These are phyloP conservation scores for Craseonycteris thonglongyai DNA, from an alignment of 2,113 vertebrate species.

Conservation along the genomic window DNA sequence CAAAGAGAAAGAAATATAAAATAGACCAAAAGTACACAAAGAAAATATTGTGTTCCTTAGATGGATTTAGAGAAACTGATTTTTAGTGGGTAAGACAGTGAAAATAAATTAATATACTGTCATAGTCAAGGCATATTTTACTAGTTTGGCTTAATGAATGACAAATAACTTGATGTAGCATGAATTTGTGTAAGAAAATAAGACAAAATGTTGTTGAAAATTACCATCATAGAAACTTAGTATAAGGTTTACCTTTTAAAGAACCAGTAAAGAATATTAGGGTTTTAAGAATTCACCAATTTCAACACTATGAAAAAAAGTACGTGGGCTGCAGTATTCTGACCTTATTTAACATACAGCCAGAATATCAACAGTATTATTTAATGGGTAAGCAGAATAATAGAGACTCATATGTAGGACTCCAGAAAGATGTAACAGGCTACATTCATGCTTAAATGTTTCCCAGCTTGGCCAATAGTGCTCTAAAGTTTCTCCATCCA, in stretches of 20 bases:
- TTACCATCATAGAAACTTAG: not conserved
- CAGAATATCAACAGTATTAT: not conserved
- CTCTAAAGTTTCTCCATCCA: not conserved
- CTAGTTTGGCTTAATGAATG: not conserved
- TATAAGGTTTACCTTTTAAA: not conserved
- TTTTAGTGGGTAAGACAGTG: not conserved
- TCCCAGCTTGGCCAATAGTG: not conserved
- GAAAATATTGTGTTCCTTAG: not conserved
- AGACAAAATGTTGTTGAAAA: not conserved
- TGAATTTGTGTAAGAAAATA: not conserved
- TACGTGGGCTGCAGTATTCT: not conserved
- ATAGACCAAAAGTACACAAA: not conserved
- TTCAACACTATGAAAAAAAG: not conserved
- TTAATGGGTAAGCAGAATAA: not conserved
- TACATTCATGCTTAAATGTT: not conserved
- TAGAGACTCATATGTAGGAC: not conserved
- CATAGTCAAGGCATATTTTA: not conserved
- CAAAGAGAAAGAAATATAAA: not conserved
- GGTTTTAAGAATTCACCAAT: not conserved
- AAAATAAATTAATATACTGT: not conserved
- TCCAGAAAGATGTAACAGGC: not conserved
- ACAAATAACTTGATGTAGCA: not conserved
- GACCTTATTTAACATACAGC: not conserved
- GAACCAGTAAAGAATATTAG: not conserved
- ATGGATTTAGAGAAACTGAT: no score